Evolutionary conservation across 2,888 invertebrate genomes (phyloP), one percentile per base, ranked within the genome.

Genomic region (Conchocele bisecta): DNA sequence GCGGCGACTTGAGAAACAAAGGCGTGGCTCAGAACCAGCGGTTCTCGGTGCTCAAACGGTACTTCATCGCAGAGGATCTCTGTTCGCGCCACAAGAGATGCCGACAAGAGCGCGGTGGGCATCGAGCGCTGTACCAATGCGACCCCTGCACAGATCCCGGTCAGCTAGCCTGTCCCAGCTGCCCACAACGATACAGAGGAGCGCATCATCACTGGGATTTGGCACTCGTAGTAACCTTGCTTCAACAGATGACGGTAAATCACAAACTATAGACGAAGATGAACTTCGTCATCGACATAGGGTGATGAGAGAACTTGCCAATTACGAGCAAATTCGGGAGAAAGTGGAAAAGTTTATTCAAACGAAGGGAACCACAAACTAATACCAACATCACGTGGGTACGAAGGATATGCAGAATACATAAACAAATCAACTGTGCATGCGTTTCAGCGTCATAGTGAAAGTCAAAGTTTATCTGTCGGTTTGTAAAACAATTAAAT

Each of bases 181-280:
- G 17, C 75, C 79, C 7, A 26, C 28, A 6, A 44, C 59, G n/a
- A 7, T 70, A 15, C 44, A 42, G 11, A 67, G 72, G 15, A 70
- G 70, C 33, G 42, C 63, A 26, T 63, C 75, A 17, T 58, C 44
- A 2, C 37, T 73, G 42, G 66, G 70, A 11, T 46, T 73, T 24
- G 58, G 64, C 33, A 60, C 68, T 41, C 28, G 48, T 9, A 39
- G 37, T 7, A 50, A 26, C 50, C 22, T 48, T 6, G 50, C 44
- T 26, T 26, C 44, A 13, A 48, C 53, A 11, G 64, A 60, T 29
- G 24, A 35, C 22, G 48, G 35, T 17, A 63, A 51, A 7, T 51
- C 71, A 4, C 66, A 71, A 41, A 60, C 74, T 11, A 81, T 82
- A 37, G 82, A 76, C 39, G 80, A 82, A 44, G 82, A 82, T 58